Base-by-base conservation (phyloP, 1,140 invertebrate genomes). In the Monomorium pharaonis region DNA sequence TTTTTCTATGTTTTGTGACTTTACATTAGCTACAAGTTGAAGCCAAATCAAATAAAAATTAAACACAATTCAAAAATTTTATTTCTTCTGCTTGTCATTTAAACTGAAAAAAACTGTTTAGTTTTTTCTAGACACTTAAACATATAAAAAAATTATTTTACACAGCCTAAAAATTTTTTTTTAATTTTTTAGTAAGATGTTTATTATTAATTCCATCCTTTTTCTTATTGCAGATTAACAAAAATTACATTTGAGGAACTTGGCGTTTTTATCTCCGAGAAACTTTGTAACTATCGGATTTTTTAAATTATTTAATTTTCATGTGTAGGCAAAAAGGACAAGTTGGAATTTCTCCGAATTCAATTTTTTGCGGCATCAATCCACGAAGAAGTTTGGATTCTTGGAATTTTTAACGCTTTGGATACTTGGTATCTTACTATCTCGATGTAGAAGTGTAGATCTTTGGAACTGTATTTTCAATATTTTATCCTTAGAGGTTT, bases 401-500 rank as follows among this genome's bases (percentile, higher is more conserved):
- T 81, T 27, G 24, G 51, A 58, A 30, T 33, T 33, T 83, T 74
- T 54, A 27, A 83, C 54, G 27, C 78, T 83, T 83, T 74, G 78
- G 51, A 74, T 74, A 83, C 78, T 74, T 83, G 37, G 65, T 47
- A 74, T 60, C 44, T 81, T 47, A 60, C 9, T 44, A 72, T 6
- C 24, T 33, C 7, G 37, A 51, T 81, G 60, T 81, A 81, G 65
- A 70, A 56, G n/a, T 24, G 37, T 72, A 81, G 67, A 69, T 58
- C 51, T 72, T 72, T 83, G 65, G 18, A 83, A 72, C 47, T 67
- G 7, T 16, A 42, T 51, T 80, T 37, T 58, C 18, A 51, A 10
- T 81, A 72, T 30, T 81, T 44, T 56, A 74, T 83, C 67, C n/a
- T 74, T 47, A 74, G 14, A 83, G 37, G 37, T 58, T 83, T n/a